Evolutionary conservation across 2,797 vertebrate species (phyloP).

Genomic region (Cheracebus regulus): DNA sequence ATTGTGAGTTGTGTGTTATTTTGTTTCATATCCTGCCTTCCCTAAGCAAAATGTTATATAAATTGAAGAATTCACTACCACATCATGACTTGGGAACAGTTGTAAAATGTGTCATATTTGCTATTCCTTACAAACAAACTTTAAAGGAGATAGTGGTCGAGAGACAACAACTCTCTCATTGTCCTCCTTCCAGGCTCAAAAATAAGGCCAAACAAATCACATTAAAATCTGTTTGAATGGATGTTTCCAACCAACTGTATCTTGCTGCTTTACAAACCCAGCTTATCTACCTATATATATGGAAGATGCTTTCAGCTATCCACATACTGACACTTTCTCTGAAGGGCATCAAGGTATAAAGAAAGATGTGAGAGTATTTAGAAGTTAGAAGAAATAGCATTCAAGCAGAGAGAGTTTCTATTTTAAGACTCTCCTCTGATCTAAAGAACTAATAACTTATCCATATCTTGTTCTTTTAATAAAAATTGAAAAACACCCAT

Average conservation of each 20-base stretch:
- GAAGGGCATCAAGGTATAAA: not conserved
- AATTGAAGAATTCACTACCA: constrained; percentile 9
- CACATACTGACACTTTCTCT: not conserved
- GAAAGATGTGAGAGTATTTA: not conserved
- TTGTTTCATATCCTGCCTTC: constrained; percentile 5
- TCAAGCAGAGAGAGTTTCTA: not conserved
- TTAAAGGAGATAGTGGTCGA: not conserved
- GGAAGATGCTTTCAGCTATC: not conserved
- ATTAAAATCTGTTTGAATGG: not conserved
- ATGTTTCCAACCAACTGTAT: not conserved
- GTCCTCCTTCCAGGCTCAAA: not conserved
- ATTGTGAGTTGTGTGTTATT: not conserved
- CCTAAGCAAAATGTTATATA: constrained; percentile 21
- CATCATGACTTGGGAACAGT: not conserved
- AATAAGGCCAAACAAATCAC: constrained; percentile 12
- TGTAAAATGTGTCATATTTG: constrained; percentile 41
- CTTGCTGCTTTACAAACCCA: not conserved
- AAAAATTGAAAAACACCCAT: not conserved
- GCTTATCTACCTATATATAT: not conserved
- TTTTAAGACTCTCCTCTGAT: not conserved
- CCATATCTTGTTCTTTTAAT: not conserved
- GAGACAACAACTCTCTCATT: not conserved
- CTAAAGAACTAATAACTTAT: constrained; percentile 12
- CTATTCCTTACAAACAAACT: constrained; percentile 73
- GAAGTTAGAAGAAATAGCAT: not conserved